Percentiles rank a stretch among this genome's conserved stretches.
Evolutionary conservation across 2,113 vertebrate species (phyloP).

Genomic region (Ibidorhyncha struthersii): DNA sequence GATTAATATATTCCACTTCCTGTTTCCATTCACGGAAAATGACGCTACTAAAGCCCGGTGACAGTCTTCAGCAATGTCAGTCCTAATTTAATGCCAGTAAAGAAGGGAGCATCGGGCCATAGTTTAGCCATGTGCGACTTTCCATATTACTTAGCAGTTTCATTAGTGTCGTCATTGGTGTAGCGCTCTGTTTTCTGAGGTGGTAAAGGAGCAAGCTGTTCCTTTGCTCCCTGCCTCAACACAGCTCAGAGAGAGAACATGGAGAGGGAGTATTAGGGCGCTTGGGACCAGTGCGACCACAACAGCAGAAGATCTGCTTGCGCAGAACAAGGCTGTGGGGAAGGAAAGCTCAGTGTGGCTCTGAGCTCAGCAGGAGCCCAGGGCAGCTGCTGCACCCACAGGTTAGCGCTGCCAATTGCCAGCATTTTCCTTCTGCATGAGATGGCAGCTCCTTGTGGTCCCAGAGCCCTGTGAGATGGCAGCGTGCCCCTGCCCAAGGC

Average conservation of each 20-base stretch:
- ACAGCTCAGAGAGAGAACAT: not conserved
- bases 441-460: not conserved
- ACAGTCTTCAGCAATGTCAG: accelerated
- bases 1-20: not conserved
- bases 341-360: accelerated
- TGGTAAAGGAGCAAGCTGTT: not conserved
- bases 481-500: not conserved
- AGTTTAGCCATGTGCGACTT: not conserved
- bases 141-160: not conserved
- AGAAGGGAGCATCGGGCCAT: not conserved
- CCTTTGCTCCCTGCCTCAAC: not conserved
- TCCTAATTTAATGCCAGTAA: not conserved
- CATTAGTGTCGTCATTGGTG: not conserved
- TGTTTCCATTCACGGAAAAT: not conserved
- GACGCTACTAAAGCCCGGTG: not conserved
- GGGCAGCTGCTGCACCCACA: not conserved
- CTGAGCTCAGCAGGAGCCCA: not conserved
- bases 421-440: not conserved
- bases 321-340: not conserved
- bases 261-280: not conserved
- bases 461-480: not conserved
- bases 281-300: accelerated
- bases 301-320: not conserved
- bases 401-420: not conserved
- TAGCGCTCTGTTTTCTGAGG: not conserved